phyloP scores from a whole-genome alignment of 2,113 vertebrate species.

The Spilogale gracilis region DNA sequence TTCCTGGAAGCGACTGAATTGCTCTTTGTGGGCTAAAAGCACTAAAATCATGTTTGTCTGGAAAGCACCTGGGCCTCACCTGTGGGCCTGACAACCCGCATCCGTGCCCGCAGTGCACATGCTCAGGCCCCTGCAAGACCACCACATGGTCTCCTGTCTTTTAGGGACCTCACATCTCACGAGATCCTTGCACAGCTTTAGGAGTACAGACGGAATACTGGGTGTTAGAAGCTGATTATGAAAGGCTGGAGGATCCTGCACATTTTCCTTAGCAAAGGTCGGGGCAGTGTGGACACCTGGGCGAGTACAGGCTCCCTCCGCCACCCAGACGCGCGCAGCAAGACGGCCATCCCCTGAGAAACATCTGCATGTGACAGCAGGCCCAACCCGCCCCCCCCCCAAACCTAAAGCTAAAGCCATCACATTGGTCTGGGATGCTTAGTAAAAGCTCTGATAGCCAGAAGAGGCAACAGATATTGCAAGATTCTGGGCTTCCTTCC shows the following conservation, averaged over 20 bases:
- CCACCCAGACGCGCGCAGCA: background rate
- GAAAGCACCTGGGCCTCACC: rapidly evolving
- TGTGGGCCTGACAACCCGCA: rapidly evolving
- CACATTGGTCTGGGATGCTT: background rate
- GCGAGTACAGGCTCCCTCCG: background rate
- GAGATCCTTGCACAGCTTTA: background rate
- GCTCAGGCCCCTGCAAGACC: rapidly evolving
- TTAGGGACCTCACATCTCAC: background rate
- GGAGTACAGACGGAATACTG: background rate
- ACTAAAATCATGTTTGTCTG: too few relatives aligned
- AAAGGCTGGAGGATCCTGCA: rapidly evolving
- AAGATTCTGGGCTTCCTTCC: background rate
- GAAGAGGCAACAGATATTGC: rapidly evolving
- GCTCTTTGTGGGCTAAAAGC: background rate
- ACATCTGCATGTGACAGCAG: rapidly evolving
- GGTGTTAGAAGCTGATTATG: rapidly evolving
- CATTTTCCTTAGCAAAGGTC: too few relatives aligned
- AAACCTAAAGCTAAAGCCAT: background rate
- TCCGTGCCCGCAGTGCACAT: rapidly evolving
- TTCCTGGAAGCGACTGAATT: background rate
- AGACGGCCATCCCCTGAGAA: background rate
- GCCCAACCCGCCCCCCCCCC: background rate
- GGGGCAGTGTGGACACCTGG: rapidly evolving
- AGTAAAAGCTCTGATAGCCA: background rate
- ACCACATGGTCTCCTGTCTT: rapidly evolving